These are phyloP conservation scores for Trichonephila inaurata DNA, from an alignment of 1,140 invertebrate species.

Conservation along the genomic window DNA sequence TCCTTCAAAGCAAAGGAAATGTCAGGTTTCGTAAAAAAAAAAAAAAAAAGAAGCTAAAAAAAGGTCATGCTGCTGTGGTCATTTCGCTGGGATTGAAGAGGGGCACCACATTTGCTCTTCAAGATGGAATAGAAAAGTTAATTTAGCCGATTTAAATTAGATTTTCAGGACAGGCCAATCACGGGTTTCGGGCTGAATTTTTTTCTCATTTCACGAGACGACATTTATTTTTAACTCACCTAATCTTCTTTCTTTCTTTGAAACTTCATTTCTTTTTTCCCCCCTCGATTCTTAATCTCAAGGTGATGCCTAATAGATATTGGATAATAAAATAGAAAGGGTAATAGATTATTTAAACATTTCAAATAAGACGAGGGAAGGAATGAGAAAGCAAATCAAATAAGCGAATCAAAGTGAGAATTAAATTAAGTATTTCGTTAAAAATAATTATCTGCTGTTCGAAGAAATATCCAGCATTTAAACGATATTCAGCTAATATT, in stretches of 20 bases:
- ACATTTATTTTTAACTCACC: constrained; percentile 29
- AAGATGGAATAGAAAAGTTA: constrained; percentile 61
- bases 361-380: neutral
- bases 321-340: constrained; percentile 43
- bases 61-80: constrained; percentile 5
- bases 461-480: neutral
- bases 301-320: constrained; percentile 58
- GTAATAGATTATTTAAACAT: constrained; percentile 70
- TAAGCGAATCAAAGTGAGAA: neutral
- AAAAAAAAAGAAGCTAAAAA: neutral
- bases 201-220: constrained; percentile 3
- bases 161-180: constrained; percentile 53
- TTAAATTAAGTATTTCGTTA: constrained; percentile 37
- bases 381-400: neutral
- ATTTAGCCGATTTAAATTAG: constrained; percentile 73
- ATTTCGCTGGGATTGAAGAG: neutral
- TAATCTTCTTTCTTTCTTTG: neutral
- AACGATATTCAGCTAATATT: neutral
- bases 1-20: constrained; percentile 40
- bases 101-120: neutral
- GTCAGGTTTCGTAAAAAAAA: constrained; percentile 24
- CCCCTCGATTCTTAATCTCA: neutral
- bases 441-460: neutral
- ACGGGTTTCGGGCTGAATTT: neutral
- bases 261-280: neutral